phyloP scores from a whole-genome alignment of 2,888 invertebrate genomes.

The Epinotia nisella region DNA sequence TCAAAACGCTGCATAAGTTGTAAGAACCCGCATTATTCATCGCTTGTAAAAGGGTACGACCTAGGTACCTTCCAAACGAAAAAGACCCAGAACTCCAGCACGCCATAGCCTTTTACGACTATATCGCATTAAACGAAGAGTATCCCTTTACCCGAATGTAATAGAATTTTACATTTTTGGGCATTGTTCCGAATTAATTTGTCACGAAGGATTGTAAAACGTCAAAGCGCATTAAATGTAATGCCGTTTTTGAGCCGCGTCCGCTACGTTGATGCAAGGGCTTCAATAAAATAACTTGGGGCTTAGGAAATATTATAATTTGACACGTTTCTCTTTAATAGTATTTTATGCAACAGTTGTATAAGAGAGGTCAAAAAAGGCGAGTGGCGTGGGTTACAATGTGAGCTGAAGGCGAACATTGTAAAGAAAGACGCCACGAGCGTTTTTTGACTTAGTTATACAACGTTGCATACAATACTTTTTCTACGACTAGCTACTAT shows the following conservation, averaged over 20 bases:
- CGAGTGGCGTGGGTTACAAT: no score
- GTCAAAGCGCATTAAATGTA: constrained; percentile 17
- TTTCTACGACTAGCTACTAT: no score
- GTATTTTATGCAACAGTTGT: no score
- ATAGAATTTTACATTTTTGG: constrained; percentile 33
- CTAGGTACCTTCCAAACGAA: background rate
- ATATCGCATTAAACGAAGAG: background rate
- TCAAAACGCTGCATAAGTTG: constrained; percentile 25
- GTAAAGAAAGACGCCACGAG: no score
- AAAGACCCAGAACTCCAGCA: background rate
- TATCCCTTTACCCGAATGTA: constrained; percentile 16
- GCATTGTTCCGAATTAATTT: constrained; percentile 34
- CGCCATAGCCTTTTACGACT: background rate
- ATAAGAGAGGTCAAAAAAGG: no score
- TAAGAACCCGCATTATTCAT: constrained; percentile 31
- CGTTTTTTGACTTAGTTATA: no score
- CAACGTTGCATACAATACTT: no score
- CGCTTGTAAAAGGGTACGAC: constrained; percentile 19
- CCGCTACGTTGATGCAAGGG: background rate
- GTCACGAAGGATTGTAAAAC: constrained; percentile 26
- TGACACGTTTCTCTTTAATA: background rate
- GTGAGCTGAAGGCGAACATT: no score
- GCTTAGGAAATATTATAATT: background rate
- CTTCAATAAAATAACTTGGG: background rate
- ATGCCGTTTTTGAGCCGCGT: background rate